phyloP scores from a whole-genome alignment of 2,797 vertebrate genomes.

The Ispidina picta region DNA sequence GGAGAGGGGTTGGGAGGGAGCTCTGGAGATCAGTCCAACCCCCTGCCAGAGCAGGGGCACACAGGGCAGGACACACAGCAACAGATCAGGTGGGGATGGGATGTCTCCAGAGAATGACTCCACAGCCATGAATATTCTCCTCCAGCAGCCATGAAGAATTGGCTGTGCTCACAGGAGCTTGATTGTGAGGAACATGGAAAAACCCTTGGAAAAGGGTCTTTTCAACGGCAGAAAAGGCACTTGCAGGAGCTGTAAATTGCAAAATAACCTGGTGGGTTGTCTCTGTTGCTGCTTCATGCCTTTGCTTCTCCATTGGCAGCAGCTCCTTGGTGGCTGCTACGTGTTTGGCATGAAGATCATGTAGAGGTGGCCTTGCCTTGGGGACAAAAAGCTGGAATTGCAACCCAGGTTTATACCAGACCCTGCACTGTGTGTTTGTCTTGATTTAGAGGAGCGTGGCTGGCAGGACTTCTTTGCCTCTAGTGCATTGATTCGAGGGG shows the following conservation, averaged over 20 bases:
- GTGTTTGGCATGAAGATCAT: not conserved
- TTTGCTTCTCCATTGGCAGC: not conserved
- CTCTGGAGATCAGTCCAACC: no score
- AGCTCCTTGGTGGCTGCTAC: rapidly evolving
- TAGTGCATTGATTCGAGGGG: not conserved
- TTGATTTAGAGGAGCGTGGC: no score
- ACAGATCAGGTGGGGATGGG: no score
- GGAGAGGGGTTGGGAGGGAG: no score
- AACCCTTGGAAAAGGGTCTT: not conserved
- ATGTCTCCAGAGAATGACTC: no score
- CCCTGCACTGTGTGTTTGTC: not conserved
- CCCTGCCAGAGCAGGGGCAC: no score
- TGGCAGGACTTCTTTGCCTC: not conserved
- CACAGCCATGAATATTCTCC: no score
- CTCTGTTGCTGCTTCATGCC: not conserved
- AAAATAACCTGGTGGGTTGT: not conserved
- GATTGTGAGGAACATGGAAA: not conserved
- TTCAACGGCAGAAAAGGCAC: not conserved
- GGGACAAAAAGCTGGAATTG: not conserved
- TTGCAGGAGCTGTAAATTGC: not conserved
- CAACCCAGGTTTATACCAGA: not conserved
- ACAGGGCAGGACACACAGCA: no score
- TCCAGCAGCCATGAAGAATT: no score
- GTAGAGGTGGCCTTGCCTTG: not conserved
- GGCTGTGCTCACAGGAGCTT: not conserved